Evolutionary conservation across 2,888 invertebrate genomes (phyloP), one percentile per base, ranked within the genome.

Genomic region (Thecocarcelia acutangulata): DNA sequence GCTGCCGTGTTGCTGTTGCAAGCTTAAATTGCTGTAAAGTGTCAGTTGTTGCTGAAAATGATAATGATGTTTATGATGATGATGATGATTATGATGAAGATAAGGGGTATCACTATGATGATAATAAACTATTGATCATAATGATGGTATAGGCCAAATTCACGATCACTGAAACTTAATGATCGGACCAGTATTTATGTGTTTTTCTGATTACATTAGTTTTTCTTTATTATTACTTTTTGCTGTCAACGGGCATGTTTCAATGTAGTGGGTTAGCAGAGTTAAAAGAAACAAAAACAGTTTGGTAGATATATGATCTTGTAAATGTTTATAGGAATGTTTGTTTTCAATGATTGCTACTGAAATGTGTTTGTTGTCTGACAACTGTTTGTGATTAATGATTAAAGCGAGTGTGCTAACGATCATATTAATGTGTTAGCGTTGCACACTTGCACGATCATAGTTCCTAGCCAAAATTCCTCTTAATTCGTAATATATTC

Each of bases 321-420:
- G 78, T 82, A 78, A 78, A 78, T 82, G 78, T 74, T 78, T 82
- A 54, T 64, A 61, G 48, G 59, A 59, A 66, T 73, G 73, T 69
- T 64, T 46, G 54, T 73, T 61, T 50, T 12, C 42, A 44, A 13
- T 68, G 68, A 54, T 54, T 56, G 44, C 48, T n/a, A 42, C 12
- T 59, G 46, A 21, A 58, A 50, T 1, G 42, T 12, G 48, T 50
- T 19, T 59, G 46, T 70, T 50, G 70, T 59, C 40, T 63, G 73
- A 50, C 54, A 63, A 50, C 44, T 52, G 42, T n/a, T 44, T 52
- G 61, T 42, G 61, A 64, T 73, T 56, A 56, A 33, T 9, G 33
- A 6, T 33, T 5, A 63, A 17, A 21, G 44, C 13, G 9, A 50
- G 42, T 37, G 28, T 12, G n/a, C 28, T 9, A 50, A n/a, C 21